Conservation (phyloP, 2,113 vertebrate species). For the Canis aureus region DNA sequence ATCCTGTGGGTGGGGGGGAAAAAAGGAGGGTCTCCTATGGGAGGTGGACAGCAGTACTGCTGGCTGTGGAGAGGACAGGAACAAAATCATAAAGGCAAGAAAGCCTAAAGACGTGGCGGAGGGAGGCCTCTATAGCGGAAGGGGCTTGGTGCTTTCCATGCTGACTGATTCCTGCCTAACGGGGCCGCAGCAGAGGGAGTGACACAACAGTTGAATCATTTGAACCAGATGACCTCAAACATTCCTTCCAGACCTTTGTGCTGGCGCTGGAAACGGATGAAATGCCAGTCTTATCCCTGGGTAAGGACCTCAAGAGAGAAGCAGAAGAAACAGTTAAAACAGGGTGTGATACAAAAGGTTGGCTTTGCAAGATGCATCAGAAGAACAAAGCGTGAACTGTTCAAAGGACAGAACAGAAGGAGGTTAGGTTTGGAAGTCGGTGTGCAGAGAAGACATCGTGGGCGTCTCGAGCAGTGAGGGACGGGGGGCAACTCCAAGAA, state of each 20-base stretch:
- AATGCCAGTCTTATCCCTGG: not conserved
- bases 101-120: not conserved
- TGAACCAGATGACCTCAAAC: constrained; percentile 32
- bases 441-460: not conserved
- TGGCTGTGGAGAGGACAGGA: not conserved
- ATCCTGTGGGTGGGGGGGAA: not conserved
- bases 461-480: not conserved
- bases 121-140: not conserved
- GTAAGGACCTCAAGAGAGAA: not conserved
- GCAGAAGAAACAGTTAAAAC: not conserved
- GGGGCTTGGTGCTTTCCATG: not conserved
- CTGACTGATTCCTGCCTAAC: not conserved
- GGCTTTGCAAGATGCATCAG: not conserved
- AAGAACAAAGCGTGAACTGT: not conserved
- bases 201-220: not conserved
- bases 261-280: not conserved
- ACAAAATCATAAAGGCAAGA: constrained; percentile 4
- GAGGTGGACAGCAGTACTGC: not conserved
- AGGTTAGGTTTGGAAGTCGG: not conserved
- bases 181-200: not conserved
- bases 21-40: not conserved
- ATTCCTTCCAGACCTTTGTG: not conserved
- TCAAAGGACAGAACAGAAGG: not conserved
- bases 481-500: not conserved
- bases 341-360: not conserved